These are phyloP conservation scores for Anagyrus pseudococci DNA, from an alignment of 2,888 invertebrate species.

Conservation along the genomic window DNA sequence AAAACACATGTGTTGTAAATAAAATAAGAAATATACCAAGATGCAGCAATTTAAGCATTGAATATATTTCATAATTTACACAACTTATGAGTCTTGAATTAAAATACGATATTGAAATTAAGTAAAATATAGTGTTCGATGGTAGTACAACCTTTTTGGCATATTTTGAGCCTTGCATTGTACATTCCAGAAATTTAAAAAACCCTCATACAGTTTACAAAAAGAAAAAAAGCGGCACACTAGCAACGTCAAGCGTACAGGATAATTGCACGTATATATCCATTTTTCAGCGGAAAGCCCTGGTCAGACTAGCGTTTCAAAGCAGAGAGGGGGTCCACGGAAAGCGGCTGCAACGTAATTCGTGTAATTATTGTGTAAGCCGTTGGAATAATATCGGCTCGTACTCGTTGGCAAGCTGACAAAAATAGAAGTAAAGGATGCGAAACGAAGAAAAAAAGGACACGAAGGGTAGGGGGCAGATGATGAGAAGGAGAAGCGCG, in stretches of 20 bases:
- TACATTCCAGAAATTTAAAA: too few species aligned
- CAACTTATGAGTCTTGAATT: too few species aligned
- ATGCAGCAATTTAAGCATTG: conserved; percentile 19
- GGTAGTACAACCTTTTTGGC: too few species aligned
- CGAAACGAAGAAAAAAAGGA: not conserved
- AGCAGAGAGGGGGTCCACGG: conserved; percentile 3
- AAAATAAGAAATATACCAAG: not conserved
- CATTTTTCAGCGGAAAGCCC: not conserved
- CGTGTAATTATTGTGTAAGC: conserved; percentile 36
- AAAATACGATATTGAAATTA: too few species aligned
- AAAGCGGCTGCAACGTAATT: conserved; percentile 18
- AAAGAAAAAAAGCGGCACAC: not conserved
- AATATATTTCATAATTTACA: too few species aligned
- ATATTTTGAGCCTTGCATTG: too few species aligned
- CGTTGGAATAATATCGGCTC: conserved; percentile 31
- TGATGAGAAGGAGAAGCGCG: conserved; percentile 6
- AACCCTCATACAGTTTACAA: too few species aligned
- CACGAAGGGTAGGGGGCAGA: not conserved
- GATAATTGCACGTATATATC: not conserved
- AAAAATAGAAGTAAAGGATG: conserved; percentile 1
- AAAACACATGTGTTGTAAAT: not conserved
- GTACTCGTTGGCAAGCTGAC: not conserved
- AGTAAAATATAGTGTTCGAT: too few species aligned
- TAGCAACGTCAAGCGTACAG: not conserved
- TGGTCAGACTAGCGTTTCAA: not conserved